These are phyloP conservation scores for Sinodicranocentrus sp. DNA, from an alignment of 2,888 invertebrate species.

Conservation along the genomic window DNA sequence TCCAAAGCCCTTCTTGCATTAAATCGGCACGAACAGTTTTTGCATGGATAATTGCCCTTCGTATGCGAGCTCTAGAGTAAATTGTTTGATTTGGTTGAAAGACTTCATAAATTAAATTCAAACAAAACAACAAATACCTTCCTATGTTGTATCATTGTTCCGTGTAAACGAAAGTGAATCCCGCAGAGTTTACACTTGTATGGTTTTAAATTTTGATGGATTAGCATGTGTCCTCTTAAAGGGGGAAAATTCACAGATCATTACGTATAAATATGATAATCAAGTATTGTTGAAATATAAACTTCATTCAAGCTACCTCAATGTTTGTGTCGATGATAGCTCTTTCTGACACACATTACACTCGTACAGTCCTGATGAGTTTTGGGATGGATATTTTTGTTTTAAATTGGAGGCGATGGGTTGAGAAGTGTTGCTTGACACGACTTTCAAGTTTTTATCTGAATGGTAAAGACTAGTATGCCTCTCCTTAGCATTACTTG, in stretches of 20 bases:
- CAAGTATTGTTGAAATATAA: not conserved
- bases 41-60: too few species aligned
- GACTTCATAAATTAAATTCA: too few species aligned
- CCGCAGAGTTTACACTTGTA: conserved; percentile 47
- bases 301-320: conserved; percentile 11
- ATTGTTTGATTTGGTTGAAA: too few species aligned
- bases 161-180: conserved; percentile 41
- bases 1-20: not conserved
- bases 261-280: too few species aligned
- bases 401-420: not conserved
- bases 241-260: too few species aligned
- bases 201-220: conserved; percentile 62
- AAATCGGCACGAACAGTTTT: conserved; percentile 35
- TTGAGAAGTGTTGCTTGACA: too few species aligned
- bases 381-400: conserved; percentile 16
- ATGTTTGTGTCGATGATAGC: conserved; percentile 23
- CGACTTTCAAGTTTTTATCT: not conserved
- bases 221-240: conserved; percentile 61
- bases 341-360: conserved; percentile 37
- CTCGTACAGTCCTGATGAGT: conserved; percentile 17
- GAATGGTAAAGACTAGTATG: conserved; percentile 1
- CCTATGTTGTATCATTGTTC: conserved; percentile 35
- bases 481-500: not conserved
- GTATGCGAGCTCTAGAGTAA: too few species aligned
- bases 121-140: conserved; percentile 36